Base-by-base conservation (phyloP, 1,140 invertebrate species). In the Pseudomyrmex cubaensis region DNA sequence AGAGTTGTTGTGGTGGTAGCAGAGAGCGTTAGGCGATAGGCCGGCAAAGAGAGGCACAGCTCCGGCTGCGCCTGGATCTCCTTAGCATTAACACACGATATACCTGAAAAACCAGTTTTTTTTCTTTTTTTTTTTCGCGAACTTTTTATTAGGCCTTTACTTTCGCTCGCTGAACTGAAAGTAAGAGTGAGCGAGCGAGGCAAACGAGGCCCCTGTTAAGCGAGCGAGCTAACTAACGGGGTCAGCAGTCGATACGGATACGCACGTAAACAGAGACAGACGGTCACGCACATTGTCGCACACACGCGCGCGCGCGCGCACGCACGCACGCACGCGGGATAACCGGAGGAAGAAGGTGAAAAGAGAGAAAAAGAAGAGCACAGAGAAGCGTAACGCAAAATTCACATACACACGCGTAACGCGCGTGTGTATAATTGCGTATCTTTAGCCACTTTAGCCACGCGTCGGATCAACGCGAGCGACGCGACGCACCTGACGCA, bases 81-180 rank as follows among this genome's bases (percentile, higher is more conserved):
- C 88, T 91, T 91, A 90, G 85, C 90, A 90, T 92, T 91, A 93
- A 90, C 80, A 85, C 87, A 87, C 88, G 89, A 91, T 92, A 92
- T 92, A 93, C 90, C 86, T 88, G 93, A 92, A 92, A 93, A 93
- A 93, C 93, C 93, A 93, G 93, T 93, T 93, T 93, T 35, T 35
- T 35, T 35, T 7, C 35, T 35, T 35, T 35, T 35, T 35, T 35
- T 35, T 35, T 35, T 35, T 35, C 35, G 87, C 84, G 62, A 57
- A 82, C 77, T 92, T 93, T 92, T 92, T 90, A 91, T 92, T 90
- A 89, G 89, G 90, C 89, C 90, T 93, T 89, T 91, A 93, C 93
- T 93, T 93, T 93, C 92, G 92, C 92, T 92, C 88, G 87, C 83
- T 35, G 72, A 87, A 84, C 87, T 90, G 90, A 93, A 93, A 92